These are phyloP conservation scores for Pogonocichla stellata DNA, from an alignment of 2,113 vertebrate species.

Conservation along the genomic window DNA sequence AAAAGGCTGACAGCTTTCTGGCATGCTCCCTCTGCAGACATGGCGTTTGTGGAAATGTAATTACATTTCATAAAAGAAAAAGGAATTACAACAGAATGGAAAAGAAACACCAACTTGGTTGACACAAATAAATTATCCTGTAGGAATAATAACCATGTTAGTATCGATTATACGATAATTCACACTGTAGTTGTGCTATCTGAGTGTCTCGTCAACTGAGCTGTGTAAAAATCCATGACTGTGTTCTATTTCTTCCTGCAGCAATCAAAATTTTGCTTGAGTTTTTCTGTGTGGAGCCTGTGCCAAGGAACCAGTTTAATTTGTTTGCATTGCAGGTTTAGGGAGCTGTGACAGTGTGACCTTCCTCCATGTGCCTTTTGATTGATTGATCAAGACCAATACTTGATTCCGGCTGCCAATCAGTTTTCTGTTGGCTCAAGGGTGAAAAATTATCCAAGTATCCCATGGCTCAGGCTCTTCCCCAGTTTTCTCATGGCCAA, in stretches of 20 bases:
- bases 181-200: neutral
- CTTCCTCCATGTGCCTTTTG: neutral
- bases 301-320: neutral
- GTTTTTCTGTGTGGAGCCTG: neutral
- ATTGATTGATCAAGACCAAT: neutral
- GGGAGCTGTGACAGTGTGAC: fast-evolving
- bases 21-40: slow-evolving; percentile 44
- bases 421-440: neutral
- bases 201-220: fast-evolving
- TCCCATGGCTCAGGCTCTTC: neutral
- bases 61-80: slow-evolving; percentile 64
- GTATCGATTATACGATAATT: neutral
- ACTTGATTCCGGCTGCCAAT: neutral
- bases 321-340: neutral
- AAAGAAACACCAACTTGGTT: neutral
- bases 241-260: neutral
- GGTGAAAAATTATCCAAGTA: neutral
- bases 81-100: slow-evolving; percentile 23
- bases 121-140: neutral
- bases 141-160: neutral
- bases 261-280: neutral
- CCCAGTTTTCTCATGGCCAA: neutral
- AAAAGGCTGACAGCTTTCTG: slow-evolving; percentile 63
- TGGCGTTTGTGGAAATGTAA: slow-evolving; percentile 73
- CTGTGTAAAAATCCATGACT: neutral